phyloP scores from a whole-genome alignment of 2,113 vertebrate genomes.

The Platanista minor region DNA sequence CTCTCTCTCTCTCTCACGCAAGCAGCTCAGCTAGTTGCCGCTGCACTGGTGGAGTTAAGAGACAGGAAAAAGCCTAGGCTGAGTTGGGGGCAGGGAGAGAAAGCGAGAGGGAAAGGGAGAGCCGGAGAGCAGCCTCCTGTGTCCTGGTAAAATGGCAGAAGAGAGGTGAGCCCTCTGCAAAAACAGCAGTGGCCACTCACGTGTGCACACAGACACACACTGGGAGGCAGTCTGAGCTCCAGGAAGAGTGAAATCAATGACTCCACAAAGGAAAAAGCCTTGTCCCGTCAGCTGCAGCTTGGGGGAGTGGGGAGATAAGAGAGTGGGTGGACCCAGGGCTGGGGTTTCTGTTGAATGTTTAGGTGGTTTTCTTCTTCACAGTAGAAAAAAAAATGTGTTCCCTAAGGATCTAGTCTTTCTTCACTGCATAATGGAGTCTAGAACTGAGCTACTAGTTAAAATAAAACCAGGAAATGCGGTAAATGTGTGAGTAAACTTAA shows the following conservation, averaged over 20 bases:
- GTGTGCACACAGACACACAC: background rate
- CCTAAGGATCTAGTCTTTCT: background rate
- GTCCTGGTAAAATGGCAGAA: slow-evolving; percentile 75
- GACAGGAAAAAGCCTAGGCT: slow-evolving; percentile 72
- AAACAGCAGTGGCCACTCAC: slow-evolving; percentile 51
- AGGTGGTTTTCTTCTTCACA: background rate
- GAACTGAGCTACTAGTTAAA: background rate
- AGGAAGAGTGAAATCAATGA: slow-evolving; percentile 9
- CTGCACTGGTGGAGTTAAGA: slow-evolving; percentile 73
- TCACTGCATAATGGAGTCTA: background rate
- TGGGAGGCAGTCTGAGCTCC: background rate
- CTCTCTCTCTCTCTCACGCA: background rate
- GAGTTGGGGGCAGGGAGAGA: slow-evolving; percentile 73
- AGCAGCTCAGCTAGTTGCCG: slow-evolving; percentile 64
- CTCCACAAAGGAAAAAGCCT: slow-evolving; percentile 22
- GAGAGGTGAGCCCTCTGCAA: slow-evolving; percentile 60
- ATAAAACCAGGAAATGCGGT: background rate
- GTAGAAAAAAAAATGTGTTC: background rate
- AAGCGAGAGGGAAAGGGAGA: background rate
- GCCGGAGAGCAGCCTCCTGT: slow-evolving; percentile 43
- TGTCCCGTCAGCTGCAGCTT: background rate
- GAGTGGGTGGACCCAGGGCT: background rate
- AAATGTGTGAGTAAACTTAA: background rate
- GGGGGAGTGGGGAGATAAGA: background rate
- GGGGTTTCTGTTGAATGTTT: background rate